Evolutionary conservation across 2,888 invertebrate genomes (phyloP), one percentile per base, ranked within the genome.

Genomic region (Cepaea hortensis): DNA sequence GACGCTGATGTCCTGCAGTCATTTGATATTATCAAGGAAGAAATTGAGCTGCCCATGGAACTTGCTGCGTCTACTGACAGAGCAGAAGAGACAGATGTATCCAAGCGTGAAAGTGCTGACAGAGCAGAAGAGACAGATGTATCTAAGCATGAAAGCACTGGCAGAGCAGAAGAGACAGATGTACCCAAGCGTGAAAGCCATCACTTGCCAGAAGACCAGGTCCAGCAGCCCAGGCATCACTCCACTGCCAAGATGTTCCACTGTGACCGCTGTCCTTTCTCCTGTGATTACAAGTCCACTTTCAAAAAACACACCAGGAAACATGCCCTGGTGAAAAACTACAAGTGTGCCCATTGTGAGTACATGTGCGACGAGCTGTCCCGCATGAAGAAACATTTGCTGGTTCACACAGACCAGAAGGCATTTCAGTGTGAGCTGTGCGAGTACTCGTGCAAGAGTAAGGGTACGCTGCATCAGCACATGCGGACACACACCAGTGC

Each of bases 281-380:
- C 84, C 23, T 87, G 87, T 70, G 83, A 87, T 50, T 87, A 84
- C 65, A 79, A 80, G 62, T 87, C 87, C 11, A 87, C 82, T 9
- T 87, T 70, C 65, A 87, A 87, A 23, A 80, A 65, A 20, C 87
- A 87, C n/a, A 18, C 65, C 23, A 84, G 75, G 61, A 84, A 76
- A 62, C 87, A 87, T 70, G 48, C 73, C 3, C 20, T 23, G 23
- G 61, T 77, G 20, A 87, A 87, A 23, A 82, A 76, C 35, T 83
- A 72, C 80, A 87, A 87, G 61, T 87, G 87, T 80, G 83, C 79
- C 48, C 84, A 87, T 20, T 87, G 87, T 50, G 77, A 87, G 15
- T 87, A 87, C 61, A 79, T 72, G 65, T 87, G 87, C 70, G 79
- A 82, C 46, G 75, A 80, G 35, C 7, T 84, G 50, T 77, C 80